Evolutionary conservation across 2,797 vertebrate species (phyloP).

Genomic region (Labroides dimidiatus): DNA sequence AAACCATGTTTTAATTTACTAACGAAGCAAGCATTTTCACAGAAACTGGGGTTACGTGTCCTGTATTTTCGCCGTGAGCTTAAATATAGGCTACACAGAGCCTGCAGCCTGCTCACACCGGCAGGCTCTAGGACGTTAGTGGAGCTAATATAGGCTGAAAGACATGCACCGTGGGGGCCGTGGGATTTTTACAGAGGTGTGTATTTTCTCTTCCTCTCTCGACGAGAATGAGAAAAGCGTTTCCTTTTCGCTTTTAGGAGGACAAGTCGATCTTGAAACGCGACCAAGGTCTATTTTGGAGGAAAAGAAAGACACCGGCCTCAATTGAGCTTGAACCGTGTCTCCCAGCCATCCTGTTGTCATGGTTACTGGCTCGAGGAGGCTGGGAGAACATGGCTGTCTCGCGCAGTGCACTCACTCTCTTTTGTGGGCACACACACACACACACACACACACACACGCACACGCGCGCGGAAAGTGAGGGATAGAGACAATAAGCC

Average conservation of each 20-base stretch:
- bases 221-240: constrained; percentile 54
- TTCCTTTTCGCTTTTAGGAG: constrained; percentile 70
- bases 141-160: constrained; percentile 47
- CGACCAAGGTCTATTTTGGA: constrained; percentile 81
- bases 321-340: constrained; percentile 87
- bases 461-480: constrained; percentile 7
- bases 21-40: not conserved
- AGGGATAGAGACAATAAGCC: constrained; percentile 38
- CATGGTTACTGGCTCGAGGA: constrained; percentile 96
- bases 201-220: constrained; percentile 15
- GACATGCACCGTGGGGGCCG: constrained; percentile 54
- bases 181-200: constrained; percentile 59
- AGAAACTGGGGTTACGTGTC: constrained; percentile 4
- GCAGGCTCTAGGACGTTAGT: constrained; percentile 32
- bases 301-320: constrained; percentile 86
- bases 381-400: constrained; percentile 92
- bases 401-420: constrained; percentile 68
- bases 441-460: constrained; percentile 20
- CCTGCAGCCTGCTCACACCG: constrained; percentile 11
- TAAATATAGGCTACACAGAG: constrained; percentile 6
- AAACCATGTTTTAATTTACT: constrained; percentile 3
- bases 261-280: constrained; percentile 78
- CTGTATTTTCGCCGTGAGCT: constrained; percentile 19
- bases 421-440: constrained; percentile 11
- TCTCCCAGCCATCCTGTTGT: constrained; percentile 97